These are phyloP conservation scores for Sebastes steindachneri DNA, from an alignment of 2,797 vertebrate genomes.

Conservation along the genomic window DNA sequence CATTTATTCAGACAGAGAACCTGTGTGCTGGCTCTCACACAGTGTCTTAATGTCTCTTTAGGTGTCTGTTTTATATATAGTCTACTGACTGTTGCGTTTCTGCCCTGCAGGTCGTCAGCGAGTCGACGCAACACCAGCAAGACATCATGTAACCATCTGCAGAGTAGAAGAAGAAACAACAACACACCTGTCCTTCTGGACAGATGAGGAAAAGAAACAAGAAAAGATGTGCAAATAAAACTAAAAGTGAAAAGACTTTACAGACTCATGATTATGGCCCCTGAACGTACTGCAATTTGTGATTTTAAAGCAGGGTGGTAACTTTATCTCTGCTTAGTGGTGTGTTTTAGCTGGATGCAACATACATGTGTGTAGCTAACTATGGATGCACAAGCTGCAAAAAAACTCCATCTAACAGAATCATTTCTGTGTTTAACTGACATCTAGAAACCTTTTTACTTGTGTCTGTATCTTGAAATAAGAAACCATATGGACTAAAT, in stretches of 20 bases:
- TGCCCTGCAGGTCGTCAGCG: conserved; percentile 88
- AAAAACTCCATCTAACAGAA: background rate
- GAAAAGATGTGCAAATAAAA: conserved; percentile 27
- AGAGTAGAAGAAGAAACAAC: background rate
- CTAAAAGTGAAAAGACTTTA: conserved; percentile 11
- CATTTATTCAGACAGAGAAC: background rate
- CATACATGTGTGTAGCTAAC: background rate
- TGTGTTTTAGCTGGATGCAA: background rate
- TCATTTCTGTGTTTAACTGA: background rate
- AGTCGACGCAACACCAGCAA: conserved; percentile 93
- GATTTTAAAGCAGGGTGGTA: background rate
- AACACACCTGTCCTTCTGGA: background rate
- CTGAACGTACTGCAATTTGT: background rate
- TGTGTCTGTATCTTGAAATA: background rate
- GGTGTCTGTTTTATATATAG: too few species aligned
- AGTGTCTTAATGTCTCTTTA: background rate
- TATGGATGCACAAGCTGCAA: background rate
- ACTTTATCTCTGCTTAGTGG: background rate
- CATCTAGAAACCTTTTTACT: background rate
- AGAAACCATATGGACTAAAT: background rate
- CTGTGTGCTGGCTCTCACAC: background rate
- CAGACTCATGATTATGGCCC: conserved; percentile 6
- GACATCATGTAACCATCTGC: conserved; percentile 85
- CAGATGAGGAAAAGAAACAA: background rate
- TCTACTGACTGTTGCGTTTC: background rate